These are phyloP conservation scores for Pelusios castaneus DNA, from an alignment of 2,113 vertebrate species.

Conservation along the genomic window DNA sequence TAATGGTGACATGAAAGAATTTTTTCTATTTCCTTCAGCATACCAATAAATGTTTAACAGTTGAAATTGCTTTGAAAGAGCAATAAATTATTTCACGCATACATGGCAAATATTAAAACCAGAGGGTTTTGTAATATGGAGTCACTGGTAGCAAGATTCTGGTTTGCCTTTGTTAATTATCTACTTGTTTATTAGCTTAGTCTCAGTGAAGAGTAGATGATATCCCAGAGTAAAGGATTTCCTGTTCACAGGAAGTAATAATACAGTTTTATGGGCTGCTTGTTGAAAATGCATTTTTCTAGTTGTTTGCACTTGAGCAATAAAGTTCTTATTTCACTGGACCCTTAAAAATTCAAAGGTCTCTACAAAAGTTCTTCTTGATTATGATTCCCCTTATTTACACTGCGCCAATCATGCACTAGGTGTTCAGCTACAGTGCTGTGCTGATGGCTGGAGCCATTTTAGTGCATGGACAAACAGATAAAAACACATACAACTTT, in stretches of 20 bases:
- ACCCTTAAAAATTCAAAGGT: background rate
- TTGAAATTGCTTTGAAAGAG: constrained; percentile 74
- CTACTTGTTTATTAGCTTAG: constrained; percentile 75
- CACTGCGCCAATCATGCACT: background rate
- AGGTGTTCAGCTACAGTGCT: background rate
- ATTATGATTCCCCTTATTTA: background rate
- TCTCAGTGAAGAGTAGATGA: constrained; percentile 62
- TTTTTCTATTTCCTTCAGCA: constrained; percentile 72
- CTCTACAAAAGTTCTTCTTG: background rate
- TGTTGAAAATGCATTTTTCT: constrained; percentile 11
- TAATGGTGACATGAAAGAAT: constrained; percentile 76
- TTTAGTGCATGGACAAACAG: background rate
- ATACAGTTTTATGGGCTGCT: constrained; percentile 59
- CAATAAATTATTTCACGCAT: constrained; percentile 77
- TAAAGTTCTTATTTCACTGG: constrained; percentile 7
- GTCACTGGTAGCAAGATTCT: constrained; percentile 62
- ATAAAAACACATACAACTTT: background rate
- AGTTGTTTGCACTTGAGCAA: constrained; percentile 49
- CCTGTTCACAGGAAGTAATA: constrained; percentile 67
- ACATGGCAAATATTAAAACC: constrained; percentile 76
- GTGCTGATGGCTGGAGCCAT: background rate
- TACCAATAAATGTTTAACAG: constrained; percentile 75
- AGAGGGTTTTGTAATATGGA: constrained; percentile 72
- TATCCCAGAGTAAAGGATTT: constrained; percentile 56
- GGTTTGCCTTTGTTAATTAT: constrained; percentile 75